Evolutionary conservation across 2,797 vertebrate genomes (phyloP).

Genomic region (Podarcis siculus): DNA sequence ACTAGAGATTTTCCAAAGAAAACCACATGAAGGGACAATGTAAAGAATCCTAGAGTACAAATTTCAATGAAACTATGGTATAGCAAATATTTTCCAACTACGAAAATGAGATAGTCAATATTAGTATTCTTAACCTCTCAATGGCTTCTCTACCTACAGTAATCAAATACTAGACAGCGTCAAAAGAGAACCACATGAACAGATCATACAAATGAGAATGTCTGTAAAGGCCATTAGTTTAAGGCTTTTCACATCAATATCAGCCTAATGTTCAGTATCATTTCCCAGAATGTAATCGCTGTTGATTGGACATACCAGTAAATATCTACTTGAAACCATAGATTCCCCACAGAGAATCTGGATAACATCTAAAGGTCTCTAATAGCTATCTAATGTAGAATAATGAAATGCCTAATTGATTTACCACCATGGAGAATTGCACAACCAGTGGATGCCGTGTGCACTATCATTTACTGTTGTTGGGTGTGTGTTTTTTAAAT

Average conservation of each 20-base stretch:
- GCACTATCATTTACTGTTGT: background rate
- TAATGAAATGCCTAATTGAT: conserved; percentile 53
- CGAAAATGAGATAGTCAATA: background rate
- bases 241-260: conserved; percentile 25
- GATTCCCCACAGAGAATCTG: conserved; percentile 36
- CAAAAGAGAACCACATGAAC: background rate
- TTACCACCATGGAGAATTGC: conserved; percentile 19
- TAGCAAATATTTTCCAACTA: background rate
- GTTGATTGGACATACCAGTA: conserved; percentile 37
- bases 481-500: background rate
- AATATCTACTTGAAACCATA: conserved; percentile 45
- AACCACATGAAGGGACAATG: background rate
- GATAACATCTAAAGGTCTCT: conserved; percentile 31
- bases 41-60: background rate
- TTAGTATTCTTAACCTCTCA: background rate
- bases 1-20: background rate
- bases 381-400: conserved; percentile 43
- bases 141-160: background rate
- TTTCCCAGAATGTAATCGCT: conserved; percentile 62
- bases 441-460: conserved; percentile 9
- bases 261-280: conserved; percentile 41
- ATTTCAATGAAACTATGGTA: background rate
- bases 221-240: conserved; percentile 39
- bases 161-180: background rate
- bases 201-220: conserved; percentile 19